These are phyloP conservation scores for Chlamydotis undulata DNA, from an alignment of 2,113 vertebrate genomes.

Conservation along the genomic window DNA sequence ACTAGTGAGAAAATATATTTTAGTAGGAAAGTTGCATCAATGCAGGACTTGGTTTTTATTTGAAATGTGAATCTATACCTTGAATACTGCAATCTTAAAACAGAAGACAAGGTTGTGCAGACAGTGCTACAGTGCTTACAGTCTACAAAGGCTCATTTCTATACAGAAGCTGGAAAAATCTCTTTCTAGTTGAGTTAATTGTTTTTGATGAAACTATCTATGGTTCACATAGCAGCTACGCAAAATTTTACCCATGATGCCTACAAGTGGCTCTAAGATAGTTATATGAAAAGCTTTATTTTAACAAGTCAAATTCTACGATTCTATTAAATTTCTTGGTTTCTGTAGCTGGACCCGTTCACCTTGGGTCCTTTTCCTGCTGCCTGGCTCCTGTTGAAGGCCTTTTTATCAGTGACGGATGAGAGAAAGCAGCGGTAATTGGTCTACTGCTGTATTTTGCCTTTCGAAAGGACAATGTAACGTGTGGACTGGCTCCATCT, in stretches of 20 bases:
- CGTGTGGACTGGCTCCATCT: background rate
- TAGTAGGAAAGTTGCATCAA: background rate
- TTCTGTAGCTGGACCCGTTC: background rate
- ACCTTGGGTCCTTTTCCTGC: background rate
- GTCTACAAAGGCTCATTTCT: background rate
- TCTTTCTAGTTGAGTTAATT: background rate
- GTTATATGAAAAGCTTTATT: background rate
- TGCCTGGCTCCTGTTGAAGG: background rate
- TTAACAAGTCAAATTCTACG: background rate
- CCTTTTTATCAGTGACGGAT: background rate
- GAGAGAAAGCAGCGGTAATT: background rate
- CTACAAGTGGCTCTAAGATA: background rate
- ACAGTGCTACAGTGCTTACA: background rate
- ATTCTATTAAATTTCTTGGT: background rate
- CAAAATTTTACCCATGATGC: background rate
- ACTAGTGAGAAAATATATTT: background rate
- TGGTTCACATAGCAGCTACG: background rate
- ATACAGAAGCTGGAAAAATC: background rate
- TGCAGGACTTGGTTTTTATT: background rate
- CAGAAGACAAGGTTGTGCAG: background rate
- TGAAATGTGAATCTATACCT: background rate
- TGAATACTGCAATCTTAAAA: background rate
- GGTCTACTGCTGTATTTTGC: background rate
- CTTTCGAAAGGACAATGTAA: background rate
- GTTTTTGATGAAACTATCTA: background rate